Percentiles rank a stretch among this genome's conserved stretches.
These are phyloP conservation scores for Bombus balteatus DNA, from an alignment of 1,140 invertebrate species.

Conservation along the genomic window DNA sequence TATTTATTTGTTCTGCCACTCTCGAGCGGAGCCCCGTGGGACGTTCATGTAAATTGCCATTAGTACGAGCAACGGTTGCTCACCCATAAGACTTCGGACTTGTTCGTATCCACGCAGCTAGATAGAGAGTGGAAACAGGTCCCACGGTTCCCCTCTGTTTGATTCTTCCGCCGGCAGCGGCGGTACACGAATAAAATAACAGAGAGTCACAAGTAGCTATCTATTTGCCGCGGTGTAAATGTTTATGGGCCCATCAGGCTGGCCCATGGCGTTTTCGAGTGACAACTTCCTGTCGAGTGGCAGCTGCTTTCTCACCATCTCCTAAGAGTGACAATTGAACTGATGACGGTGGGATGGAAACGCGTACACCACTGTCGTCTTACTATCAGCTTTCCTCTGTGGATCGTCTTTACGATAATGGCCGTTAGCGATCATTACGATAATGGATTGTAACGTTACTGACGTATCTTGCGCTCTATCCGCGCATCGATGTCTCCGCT, in stretches of 20 bases:
- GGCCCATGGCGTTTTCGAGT: constrained; percentile 60
- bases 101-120: not conserved
- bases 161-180: constrained; percentile 37
- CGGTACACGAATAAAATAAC: constrained; percentile 50
- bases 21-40: constrained; percentile 47
- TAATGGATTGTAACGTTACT: not conserved
- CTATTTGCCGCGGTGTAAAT: constrained; percentile 58
- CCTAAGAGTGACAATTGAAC: constrained; percentile 48
- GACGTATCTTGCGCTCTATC: too few species aligned
- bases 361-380: not conserved
- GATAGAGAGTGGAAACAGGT: constrained; percentile 32
- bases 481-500: constrained; percentile 7
- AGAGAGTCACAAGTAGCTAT: constrained; percentile 45
- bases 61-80: constrained; percentile 36
- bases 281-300: constrained; percentile 58
- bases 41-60: constrained; percentile 59
- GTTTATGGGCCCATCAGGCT: constrained; percentile 57
- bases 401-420: not conserved
- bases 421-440: not conserved
- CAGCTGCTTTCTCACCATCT: constrained; percentile 58
- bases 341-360: constrained; percentile 46
- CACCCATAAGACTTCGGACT: constrained; percentile 8
- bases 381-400: not conserved
- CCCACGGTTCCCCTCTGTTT: constrained; percentile 56
- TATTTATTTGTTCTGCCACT: constrained; percentile 51